These are phyloP conservation scores for Lanius ludovicianus DNA, from an alignment of 2,113 vertebrate species.

Conservation along the genomic window DNA sequence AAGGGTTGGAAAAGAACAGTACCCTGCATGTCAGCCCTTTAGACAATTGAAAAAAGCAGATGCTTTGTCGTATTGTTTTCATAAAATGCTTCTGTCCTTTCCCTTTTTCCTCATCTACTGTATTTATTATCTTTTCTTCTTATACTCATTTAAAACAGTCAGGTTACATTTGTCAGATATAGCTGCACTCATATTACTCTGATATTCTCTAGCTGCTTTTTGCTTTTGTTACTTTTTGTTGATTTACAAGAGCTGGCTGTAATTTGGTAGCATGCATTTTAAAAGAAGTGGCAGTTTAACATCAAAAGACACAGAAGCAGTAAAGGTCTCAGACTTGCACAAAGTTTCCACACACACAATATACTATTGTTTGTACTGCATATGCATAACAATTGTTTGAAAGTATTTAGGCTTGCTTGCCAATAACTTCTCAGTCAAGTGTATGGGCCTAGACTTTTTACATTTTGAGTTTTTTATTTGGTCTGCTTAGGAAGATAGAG, in stretches of 20 bases:
- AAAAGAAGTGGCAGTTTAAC: conserved; percentile 18
- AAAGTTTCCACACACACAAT: background rate
- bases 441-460: background rate
- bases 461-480: background rate
- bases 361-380: conserved; percentile 8
- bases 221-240: background rate
- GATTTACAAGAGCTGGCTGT: conserved; percentile 24
- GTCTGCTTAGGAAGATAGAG: background rate
- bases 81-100: background rate
- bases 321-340: background rate
- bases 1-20: background rate
- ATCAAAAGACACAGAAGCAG: conserved; percentile 23
- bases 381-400: conserved; percentile 28
- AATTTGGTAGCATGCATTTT: conserved; percentile 22
- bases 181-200: background rate
- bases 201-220: background rate
- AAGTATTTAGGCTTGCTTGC: background rate
- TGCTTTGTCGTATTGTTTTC: conserved; percentile 31
- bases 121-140: conserved; percentile 22
- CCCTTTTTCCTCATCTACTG: background rate
- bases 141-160: background rate
- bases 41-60: background rate
- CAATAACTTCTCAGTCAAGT: background rate
- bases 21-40: background rate
- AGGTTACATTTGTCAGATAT: background rate